Base-by-base conservation (phyloP, 1,140 invertebrate species). In the Lepidurus couesii region DNA sequence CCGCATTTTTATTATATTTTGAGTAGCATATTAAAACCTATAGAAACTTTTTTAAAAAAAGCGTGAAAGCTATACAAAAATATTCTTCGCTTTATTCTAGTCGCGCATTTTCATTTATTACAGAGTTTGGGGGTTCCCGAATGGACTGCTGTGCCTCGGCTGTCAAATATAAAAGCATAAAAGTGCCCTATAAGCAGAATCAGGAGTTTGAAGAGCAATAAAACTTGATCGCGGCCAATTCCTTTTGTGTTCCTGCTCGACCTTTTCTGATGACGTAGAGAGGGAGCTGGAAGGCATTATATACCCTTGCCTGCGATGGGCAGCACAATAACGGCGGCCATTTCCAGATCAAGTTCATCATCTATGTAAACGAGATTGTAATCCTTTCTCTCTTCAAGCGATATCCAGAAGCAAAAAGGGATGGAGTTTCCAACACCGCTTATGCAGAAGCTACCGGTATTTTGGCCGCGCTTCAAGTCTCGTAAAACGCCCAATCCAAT, bases 291-390 rank as follows among this genome's bases (percentile, higher is more conserved):
- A 65, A 13, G 6, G 53, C 16, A 65, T 65, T 65, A 65, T 65
- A 13, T 65, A 9, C 53, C 21, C 53, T 65, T 65, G 53, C 16
- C 53, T 65, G 53, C 6, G 1, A 21, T 9, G 53, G 53, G 53
- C 47, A 65, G 16, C 53, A 65, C 53, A 9, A 21, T 65, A 65
- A 65, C 21, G n/a, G 53, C 16, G 53, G 21, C n/a, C 53, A 65
- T 65, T 65, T 65, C 53, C 21, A 65, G 53, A 65, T 65, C 53
- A 65, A 65, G 53, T 21, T 65, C 53, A 65, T 65, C 16, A 65
- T 65, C 53, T 65, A 65, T 65, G 53, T 65, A 65, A 65, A 65
- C 53, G 53, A 65, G 53, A 65, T 21, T 65, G 53, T 65, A n/a
- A 65, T 65, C 53, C 21, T 65, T 65, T 65, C 21, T 65, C 53